Percentiles rank a stretch among this genome's conserved stretches.
These are phyloP conservation scores for Pseudobourletiella spinata DNA, from an alignment of 1,140 invertebrate species.

Conservation along the genomic window DNA sequence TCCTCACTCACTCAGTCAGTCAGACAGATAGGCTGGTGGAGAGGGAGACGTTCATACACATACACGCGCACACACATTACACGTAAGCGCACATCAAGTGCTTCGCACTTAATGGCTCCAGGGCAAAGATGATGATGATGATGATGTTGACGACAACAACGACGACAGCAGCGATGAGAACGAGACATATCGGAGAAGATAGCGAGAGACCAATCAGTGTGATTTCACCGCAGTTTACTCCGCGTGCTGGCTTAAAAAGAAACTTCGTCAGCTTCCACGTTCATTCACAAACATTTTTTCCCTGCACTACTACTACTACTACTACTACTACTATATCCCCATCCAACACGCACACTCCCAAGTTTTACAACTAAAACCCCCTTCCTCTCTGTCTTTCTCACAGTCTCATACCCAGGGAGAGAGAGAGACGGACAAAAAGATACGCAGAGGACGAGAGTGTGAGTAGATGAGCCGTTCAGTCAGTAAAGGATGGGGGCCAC, in stretches of 20 bases:
- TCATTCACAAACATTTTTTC: conserved; percentile 29
- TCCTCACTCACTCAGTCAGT: no score
- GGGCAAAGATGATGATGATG: no score
- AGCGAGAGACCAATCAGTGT: background rate
- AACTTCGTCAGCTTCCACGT: conserved; percentile 11
- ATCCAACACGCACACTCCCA: conserved; percentile 24
- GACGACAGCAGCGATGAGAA: no score
- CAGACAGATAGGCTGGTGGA: no score
- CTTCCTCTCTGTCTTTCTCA: no score
- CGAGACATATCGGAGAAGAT: no score
- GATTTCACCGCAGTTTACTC: conserved; percentile 2
- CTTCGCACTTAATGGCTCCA: no score
- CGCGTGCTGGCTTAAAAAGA: background rate
- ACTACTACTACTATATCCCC: no score
- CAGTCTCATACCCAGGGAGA: background rate
- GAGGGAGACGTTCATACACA: no score
- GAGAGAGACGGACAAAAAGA: background rate
- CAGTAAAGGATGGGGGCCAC: background rate
- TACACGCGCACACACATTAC: no score
- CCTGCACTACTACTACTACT: conserved; percentile 21
- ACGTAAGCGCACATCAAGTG: no score
- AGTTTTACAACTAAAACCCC: conserved; percentile 12
- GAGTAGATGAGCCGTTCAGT: background rate
- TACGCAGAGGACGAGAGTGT: background rate
- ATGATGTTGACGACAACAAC: no score